Conservation (phyloP, 2,113 vertebrate genomes). For the Ammospiza nelsoni region DNA sequence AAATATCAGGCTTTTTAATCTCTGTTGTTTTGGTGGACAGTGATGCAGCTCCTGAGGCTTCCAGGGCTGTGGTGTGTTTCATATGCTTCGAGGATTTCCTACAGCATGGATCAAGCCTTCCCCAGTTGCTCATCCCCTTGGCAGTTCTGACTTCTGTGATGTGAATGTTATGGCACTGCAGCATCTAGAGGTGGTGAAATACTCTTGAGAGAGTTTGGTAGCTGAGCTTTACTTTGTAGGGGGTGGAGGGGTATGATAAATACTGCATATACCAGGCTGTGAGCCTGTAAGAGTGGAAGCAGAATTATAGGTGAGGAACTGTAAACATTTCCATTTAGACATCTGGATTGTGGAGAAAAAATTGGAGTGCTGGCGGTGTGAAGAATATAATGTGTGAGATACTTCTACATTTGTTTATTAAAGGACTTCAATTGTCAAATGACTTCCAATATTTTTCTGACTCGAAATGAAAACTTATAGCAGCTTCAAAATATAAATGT, state of each 20-base stretch:
- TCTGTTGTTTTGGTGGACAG: not conserved
- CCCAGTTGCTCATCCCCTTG: not conserved
- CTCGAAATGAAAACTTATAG: not conserved
- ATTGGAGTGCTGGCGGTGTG: not conserved
- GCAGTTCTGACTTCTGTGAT: not conserved
- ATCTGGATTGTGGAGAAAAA: not conserved
- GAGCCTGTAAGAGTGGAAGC: not conserved
- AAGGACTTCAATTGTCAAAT: not conserved
- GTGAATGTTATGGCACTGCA: not conserved
- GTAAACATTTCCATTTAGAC: not conserved
- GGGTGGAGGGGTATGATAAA: fast-evolving
- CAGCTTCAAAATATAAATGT: not conserved
- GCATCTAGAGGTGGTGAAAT: not conserved
- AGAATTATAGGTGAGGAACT: not conserved
- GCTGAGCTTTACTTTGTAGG: not conserved
- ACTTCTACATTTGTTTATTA: not conserved
- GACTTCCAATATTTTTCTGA: not conserved
- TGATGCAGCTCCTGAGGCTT: not conserved
- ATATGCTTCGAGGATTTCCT: not conserved
- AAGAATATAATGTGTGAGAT: not conserved
- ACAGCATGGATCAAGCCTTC: not conserved
- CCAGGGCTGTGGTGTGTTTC: not conserved
- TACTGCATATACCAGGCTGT: not conserved
- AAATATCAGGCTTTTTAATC: not conserved
- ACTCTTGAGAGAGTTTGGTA: not conserved